Base-by-base conservation (phyloP, 2,888 invertebrate species). In the Geotrupes spiniger region DNA sequence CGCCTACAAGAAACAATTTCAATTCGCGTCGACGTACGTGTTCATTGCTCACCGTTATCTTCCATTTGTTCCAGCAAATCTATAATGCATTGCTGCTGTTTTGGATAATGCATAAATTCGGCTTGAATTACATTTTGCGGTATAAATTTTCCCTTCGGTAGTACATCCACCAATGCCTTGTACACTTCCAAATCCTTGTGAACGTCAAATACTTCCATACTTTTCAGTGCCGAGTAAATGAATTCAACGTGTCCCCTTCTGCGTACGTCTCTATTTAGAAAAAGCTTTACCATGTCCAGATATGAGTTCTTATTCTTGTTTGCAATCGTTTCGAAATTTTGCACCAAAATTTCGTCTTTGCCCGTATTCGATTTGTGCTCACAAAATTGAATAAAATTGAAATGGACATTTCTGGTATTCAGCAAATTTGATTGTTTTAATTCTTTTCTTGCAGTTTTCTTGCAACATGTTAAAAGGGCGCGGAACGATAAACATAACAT, bases 21-120 rank as follows among this genome's bases (percentile, higher is more conserved):
- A 17, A n/a, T 11, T 8, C 10, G 3, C 14, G 2, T 16, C 15
- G 9, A 21, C 3, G 4, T 21, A 21, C 3, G 4, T 21, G 6
- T 4, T 21, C 3, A 21, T 21, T 16, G 37, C 5, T 6, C 28
- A 45, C 42, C 88, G 72, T 91, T 85, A 58, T 88, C 82, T 77
- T 98, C 97, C 98, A 99, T 99, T 77, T 94, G 87, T 61, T 91
- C 88, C 16, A 97, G 74, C 42, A 99, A 68, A 68, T 90, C 89
- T n/a, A 95, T 83, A 28, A 88, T 88, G 72, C 93, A 92, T 54
- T 93, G 87, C 64, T 99, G 98, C 65, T 99, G 98, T 68, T 91
- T 91, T 0, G 96, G 95, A 75, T 89, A 97, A 70, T 96, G 93
- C 83, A 88, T 82, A 62, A 95, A 90, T 71, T 94, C 92, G 0